Conservation (phyloP, 2,797 vertebrate species). For the Sebastes hopkinsi region DNA sequence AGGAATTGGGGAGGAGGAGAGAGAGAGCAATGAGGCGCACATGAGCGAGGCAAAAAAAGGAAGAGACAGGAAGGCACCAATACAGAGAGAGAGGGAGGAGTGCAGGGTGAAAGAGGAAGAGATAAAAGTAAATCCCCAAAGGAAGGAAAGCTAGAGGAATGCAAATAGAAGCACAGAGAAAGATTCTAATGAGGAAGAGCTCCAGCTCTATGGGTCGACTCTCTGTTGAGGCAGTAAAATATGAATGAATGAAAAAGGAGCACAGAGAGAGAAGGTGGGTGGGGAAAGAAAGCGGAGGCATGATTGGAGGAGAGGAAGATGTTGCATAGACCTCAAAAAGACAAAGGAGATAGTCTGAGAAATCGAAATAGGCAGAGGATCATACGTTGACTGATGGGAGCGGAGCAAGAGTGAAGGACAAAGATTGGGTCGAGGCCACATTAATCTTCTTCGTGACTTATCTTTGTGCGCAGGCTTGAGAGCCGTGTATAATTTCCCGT, state of each 20-base stretch:
- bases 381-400: constrained; percentile 16
- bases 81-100: constrained; percentile 37
- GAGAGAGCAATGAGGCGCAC: constrained; percentile 42
- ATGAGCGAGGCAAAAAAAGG: constrained; percentile 18
- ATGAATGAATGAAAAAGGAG: constrained; percentile 73
- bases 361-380: constrained; percentile 24
- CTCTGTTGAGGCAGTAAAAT: constrained; percentile 66
- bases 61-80: constrained; percentile 58
- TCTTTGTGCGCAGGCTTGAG: constrained; percentile 7
- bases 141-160: constrained; percentile 63
- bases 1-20: constrained; percentile 49
- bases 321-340: constrained; percentile 41
- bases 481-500: constrained; percentile 11
- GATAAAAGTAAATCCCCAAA: constrained; percentile 63
- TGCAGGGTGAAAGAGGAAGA: constrained; percentile 55
- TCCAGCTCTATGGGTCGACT: constrained; percentile 18
- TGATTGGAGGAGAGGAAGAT: constrained; percentile 62
- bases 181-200: constrained; percentile 46
- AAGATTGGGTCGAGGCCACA: constrained; percentile 35
- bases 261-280: constrained; percentile 52
- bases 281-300: constrained; percentile 44
- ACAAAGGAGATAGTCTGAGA: constrained; percentile 51
- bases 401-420: constrained; percentile 16
- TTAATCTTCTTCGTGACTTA: constrained; percentile 36
- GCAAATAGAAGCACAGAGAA: constrained; percentile 54